Evolutionary conservation across 1,140 invertebrate genomes (phyloP), one percentile per base, ranked within the genome.

Genomic region (Bombus picipes): DNA sequence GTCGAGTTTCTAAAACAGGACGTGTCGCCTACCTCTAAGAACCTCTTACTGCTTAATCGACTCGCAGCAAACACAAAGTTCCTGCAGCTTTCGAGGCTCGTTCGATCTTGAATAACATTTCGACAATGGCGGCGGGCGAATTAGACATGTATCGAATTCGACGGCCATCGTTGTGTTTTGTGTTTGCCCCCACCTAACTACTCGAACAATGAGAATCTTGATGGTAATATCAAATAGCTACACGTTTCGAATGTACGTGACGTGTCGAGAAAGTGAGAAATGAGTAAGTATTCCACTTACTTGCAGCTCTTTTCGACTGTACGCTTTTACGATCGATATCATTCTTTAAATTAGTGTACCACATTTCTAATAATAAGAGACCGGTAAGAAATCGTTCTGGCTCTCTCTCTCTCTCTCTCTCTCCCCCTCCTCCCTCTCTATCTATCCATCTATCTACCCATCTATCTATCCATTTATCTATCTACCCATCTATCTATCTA

Each of bases 381-480:
- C 6, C 15, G 47, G 47, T 47, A 47, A 47, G 43, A 15, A 6
- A 47, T 47, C 43, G 43, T 47, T 47, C 15, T 47, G 15, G 47
- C 1, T 47, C 47, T 47, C 15, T 53, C 47, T 18, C 3, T 15
- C 13, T 5, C 13, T 15, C 43, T 5, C 3, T 15, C 15, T 15
- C 15, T 5, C 47, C 0, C 15, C 34, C 34, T 18, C 8, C 43
- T 47, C 0, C 1, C 47, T 22, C 0, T 6, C 9, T 18, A 0
- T 47, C 15, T 18, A 1, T 47, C 47, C 1, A 6, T 47, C 6
- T 18, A 6, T 18, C 43, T 4, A 4, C 15, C 43, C 0, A 15
- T 47, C 13, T 13, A 43, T 13, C 12, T 4, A 43, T 15, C 13
- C 0, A 15, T 43, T 0, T 4, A 43, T 43, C 12, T 43, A 13